Evolutionary conservation across 1,140 invertebrate species (phyloP), one percentile per base, ranked within the genome.

Genomic region (Anagrus nilaparvatae): DNA sequence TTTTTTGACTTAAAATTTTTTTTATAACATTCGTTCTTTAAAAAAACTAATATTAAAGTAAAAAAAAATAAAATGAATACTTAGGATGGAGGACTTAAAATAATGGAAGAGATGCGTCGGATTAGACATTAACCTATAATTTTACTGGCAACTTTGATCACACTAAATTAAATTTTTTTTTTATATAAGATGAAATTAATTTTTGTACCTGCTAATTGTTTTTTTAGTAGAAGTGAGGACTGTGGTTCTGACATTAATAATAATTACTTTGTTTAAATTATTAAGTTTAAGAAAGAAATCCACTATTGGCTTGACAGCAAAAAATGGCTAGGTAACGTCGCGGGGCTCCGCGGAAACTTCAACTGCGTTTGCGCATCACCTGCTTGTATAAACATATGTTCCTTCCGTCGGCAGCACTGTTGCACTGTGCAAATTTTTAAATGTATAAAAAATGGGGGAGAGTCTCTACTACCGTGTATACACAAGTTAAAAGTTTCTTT

Each of bases 221-320:
- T 93, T 74, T 86, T 81, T 73, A 94, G 77, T 74, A 93, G 74
- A 72, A 93, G 82, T 69, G 87, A 83, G 65, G 88, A 92, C 81
- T 92, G 88, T 78, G 84, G 81, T 76, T 89, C 84, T 81, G 87
- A 88, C 87, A 89, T 89, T 82, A 82, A 82, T 82, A 67, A 63
- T 65, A 67, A 54, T 64, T 65, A 56, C 56, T 58, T 65, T 17
- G 21, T 33, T 47, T 66, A 63, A 69, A 65, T 67, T 63, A 66
- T 58, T 64, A 59, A 65, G 64, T 63, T 52, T 53, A 58, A 63
- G 62, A 59, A 64, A 65, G 67, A 67, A 60, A 65, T 63, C 63
- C 56, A 63, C 61, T 67, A 60, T 65, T 61, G 52, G 56, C 59
- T 63, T 59, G 58, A 63, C 61, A 62, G 58, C n/a, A 49, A 63